phyloP scores from a whole-genome alignment of 2,797 vertebrate species.

The Epinephelus malabaricus region DNA sequence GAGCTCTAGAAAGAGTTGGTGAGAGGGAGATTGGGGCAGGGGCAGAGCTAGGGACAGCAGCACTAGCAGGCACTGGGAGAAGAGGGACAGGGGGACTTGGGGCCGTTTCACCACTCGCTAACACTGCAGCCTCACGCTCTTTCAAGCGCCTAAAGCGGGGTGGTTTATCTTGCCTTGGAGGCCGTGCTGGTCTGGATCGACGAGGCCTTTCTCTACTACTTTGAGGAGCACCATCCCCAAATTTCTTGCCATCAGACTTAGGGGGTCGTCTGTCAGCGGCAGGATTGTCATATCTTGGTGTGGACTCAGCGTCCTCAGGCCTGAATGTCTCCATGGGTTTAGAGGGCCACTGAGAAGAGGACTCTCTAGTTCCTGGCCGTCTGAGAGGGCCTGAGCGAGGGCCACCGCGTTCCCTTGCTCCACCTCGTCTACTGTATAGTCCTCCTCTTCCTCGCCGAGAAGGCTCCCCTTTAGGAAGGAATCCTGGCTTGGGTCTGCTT shows the following conservation, averaged over 20 bases:
- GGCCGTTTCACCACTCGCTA: conserved; percentile 87
- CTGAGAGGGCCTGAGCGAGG: conserved; percentile 91
- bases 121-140: conserved; percentile 88
- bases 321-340: conserved; percentile 91
- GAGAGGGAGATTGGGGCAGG: conserved; percentile 68
- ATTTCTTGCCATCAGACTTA: conserved; percentile 93
- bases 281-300: conserved; percentile 80
- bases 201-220: conserved; percentile 92
- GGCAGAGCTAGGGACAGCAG: conserved; percentile 67
- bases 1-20: conserved; percentile 80
- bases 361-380: conserved; percentile 89
- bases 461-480: conserved; percentile 98
- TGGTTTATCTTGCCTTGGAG: conserved; percentile 97
- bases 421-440: conserved; percentile 90
- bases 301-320: conserved; percentile 89
- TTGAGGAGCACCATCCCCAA: conserved; percentile 88
- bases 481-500: conserved; percentile 93
- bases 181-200: conserved; percentile 93
- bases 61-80: conserved; percentile 76
- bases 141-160: conserved; percentile 96
- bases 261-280: conserved; percentile 84
- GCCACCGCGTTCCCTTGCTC: conserved; percentile 90
- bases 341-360: conserved; percentile 86
- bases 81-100: conserved; percentile 69
- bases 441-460: conserved; percentile 94